Evolutionary conservation across 2,113 vertebrate genomes (phyloP).

Genomic region (Notarius quadriscutis): DNA sequence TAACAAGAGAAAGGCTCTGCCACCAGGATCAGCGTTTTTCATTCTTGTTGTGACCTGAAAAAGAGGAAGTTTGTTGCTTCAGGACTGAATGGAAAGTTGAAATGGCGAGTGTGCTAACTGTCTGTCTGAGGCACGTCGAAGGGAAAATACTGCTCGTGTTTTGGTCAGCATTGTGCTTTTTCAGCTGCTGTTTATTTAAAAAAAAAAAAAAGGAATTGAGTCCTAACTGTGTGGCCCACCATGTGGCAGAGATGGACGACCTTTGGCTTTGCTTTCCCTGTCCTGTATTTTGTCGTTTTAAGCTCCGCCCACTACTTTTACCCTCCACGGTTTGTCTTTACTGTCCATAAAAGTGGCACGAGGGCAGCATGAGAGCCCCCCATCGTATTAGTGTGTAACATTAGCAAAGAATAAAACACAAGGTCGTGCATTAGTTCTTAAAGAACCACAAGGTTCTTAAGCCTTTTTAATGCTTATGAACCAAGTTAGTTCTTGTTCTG

Average conservation of each 20-base stretch:
- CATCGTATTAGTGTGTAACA: not conserved
- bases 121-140: not conserved
- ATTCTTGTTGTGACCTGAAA: constrained; percentile 2
- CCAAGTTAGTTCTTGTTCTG: not conserved
- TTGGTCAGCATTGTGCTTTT: constrained; percentile 20
- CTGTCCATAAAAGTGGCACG: not conserved
- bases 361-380: not conserved
- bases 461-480: not conserved
- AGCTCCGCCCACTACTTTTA: not conserved
- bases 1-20: not conserved
- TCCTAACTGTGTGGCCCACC: not conserved
- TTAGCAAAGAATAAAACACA: not conserved
- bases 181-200: not conserved
- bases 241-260: not conserved
- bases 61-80: not conserved
- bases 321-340: not conserved
- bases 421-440: not conserved
- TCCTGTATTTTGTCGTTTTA: not conserved
- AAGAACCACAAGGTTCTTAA: not conserved
- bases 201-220: not conserved
- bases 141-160: not conserved
- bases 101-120: not conserved
- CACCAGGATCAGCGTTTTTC: not conserved
- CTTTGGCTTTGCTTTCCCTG: constrained; percentile 8
- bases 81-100: constrained; percentile 15